Conservation (phyloP, 64 coral and sea anemone genomes). For the Anthopleura sola region DNA sequence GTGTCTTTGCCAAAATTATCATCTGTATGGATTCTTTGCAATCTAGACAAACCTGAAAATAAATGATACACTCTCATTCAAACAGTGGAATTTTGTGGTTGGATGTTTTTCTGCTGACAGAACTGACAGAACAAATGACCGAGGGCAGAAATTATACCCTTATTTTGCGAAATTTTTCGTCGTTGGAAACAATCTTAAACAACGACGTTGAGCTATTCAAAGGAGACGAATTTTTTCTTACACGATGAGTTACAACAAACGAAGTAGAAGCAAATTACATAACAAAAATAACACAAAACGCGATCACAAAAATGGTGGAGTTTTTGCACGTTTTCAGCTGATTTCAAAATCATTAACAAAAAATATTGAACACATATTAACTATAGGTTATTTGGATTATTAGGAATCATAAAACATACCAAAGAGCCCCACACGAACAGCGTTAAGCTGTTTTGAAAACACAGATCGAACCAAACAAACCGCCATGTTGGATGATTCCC, state of each 20-base stretch:
- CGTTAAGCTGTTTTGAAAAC: slow-evolving; percentile 24
- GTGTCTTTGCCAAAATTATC: neutral
- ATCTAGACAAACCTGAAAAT: neutral
- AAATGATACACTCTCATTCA: neutral
- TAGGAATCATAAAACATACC: slow-evolving; percentile 20
- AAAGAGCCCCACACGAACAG: slow-evolving; percentile 36
- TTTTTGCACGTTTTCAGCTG: neutral
- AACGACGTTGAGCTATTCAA: no score
- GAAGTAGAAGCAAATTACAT: neutral
- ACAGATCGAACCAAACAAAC: slow-evolving; percentile 11
- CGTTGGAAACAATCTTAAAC: no score
- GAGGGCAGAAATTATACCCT: no score
- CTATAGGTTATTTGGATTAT: neutral
- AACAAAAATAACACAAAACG: neutral
- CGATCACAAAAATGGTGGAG: neutral
- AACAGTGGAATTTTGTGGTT: no score
- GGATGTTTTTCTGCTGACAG: no score
- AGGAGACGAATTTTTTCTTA: no score
- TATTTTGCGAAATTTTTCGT: no score
- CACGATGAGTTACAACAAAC: no score
- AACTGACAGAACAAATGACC: no score
- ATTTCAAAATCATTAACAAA: neutral
- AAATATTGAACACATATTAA: slow-evolving; percentile 17
- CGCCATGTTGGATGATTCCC: slow-evolving; percentile 31
- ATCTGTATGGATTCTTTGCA: neutral